Base-by-base conservation (phyloP, 2,797 vertebrate species). In the Sternotherus odoratus region DNA sequence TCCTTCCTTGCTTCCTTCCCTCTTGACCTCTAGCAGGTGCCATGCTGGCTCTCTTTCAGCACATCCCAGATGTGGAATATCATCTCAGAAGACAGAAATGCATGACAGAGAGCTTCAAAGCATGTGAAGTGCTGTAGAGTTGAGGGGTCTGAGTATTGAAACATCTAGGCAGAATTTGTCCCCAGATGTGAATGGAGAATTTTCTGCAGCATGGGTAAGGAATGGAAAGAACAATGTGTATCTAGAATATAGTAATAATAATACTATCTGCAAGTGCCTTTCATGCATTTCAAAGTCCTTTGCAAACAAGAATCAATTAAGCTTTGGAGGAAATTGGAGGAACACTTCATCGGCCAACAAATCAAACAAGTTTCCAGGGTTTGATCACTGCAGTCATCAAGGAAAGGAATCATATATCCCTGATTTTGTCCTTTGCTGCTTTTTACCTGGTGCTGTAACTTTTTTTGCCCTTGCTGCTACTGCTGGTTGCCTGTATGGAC, bases 161-260 rank as follows among this genome's bases (percentile, higher is more conserved):
- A 66, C 36, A 69, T 69, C 84, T 78, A 19, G 24, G 54, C 1
- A 63, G 23, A 69, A 60, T 78, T 88, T 79, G 9, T 33, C 21
- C 66, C 36, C 28, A 11, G 8, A 26, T 60, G 8, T 9, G 56
- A 0, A 0, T 15, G 78, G 46, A 30, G 8, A 28, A 72, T 39
- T 16, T 91, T 89, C 49, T 19, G 11, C 82, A n/a, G 13, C 28
- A 77, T 39, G 1, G 12, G 1, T 5, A 43, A 33, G 13, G 8
- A 50, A 36, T 26, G 19, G 46, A 8, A 89, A 86, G 87, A 1
- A 2, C 3, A 48, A 17, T 9, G 2, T 4, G 50, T 21, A 36
- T 77, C 19, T 66, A 5, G 60, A 91, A 83, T 3, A 1, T 4
- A 57, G 21, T 9, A 17, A 17, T 39, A 66, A 4, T 23, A 86